Evolutionary conservation across 2,888 invertebrate genomes (phyloP).

Genomic region (Latrodectus elegans): DNA sequence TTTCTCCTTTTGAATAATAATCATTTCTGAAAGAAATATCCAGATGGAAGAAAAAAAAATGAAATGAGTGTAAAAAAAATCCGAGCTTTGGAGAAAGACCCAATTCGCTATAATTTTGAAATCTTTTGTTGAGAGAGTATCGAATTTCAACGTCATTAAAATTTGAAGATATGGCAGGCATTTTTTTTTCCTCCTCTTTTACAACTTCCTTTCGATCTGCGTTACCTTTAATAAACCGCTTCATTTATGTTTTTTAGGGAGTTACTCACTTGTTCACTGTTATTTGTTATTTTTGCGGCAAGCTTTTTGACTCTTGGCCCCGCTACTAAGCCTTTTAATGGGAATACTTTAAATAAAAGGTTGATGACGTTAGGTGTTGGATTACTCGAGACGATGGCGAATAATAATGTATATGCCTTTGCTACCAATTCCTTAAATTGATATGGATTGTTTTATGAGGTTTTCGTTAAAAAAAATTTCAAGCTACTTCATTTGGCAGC

Average conservation of each 20-base stretch:
- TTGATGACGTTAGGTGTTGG: constrained; percentile 58
- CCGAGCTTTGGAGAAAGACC: constrained; percentile 7
- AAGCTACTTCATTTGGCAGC: not conserved
- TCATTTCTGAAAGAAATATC: constrained; percentile 9
- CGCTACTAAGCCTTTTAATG: constrained; percentile 50
- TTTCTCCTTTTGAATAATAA: constrained; percentile 41
- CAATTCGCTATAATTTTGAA: constrained; percentile 63
- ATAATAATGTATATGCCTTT: constrained; percentile 56
- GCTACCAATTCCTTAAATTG: constrained; percentile 51
- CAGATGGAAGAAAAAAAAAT: not conserved
- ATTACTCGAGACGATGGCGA: constrained; percentile 44
- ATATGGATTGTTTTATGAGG: constrained; percentile 51
- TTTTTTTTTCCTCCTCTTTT: not conserved
- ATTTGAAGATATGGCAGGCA: constrained; percentile 11
- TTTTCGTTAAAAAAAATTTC: constrained; percentile 5
- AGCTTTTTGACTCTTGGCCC: constrained; percentile 35
- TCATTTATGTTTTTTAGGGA: constrained; percentile 21
- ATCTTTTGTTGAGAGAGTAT: constrained; percentile 51
- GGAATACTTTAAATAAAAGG: constrained; percentile 64
- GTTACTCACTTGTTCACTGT: constrained; percentile 44
- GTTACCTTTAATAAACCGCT: constrained; percentile 36
- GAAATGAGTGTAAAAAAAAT: not conserved
- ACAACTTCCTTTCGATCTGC: not conserved
- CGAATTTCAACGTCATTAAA: constrained; percentile 65
- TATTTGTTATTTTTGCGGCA: constrained; percentile 44